These are phyloP conservation scores for Oryzias melastigma DNA, from an alignment of 2,113 vertebrate species.

Conservation along the genomic window DNA sequence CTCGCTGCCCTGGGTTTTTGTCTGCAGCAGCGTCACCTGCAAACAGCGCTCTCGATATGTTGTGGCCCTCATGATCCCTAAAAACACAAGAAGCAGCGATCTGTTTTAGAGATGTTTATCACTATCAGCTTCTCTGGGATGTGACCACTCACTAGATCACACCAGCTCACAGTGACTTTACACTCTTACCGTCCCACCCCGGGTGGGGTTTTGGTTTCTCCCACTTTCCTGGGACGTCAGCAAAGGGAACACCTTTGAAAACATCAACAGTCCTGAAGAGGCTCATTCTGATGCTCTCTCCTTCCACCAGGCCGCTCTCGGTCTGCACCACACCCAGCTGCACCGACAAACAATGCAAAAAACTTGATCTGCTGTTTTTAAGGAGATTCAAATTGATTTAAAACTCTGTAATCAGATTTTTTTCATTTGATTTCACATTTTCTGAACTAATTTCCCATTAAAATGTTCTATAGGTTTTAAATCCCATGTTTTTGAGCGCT, in stretches of 20 bases:
- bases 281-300: constrained; percentile 70
- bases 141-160: not conserved
- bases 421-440: too few relatives aligned
- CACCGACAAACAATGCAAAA: constrained; percentile 5
- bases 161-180: not conserved
- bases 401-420: too few relatives aligned
- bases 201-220: constrained; percentile 84
- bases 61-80: constrained; percentile 56
- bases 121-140: too few relatives aligned
- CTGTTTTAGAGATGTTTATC: not conserved
- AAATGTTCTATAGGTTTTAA: too few relatives aligned
- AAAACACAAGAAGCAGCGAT: not conserved
- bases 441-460: too few relatives aligned
- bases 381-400: too few relatives aligned
- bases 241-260: constrained; percentile 89
- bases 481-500: too few relatives aligned
- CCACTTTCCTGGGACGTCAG: constrained; percentile 76
- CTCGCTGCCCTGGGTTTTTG: constrained; percentile 54
- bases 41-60: constrained; percentile 52
- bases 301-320: constrained; percentile 84
- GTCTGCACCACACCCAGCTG: constrained; percentile 85
- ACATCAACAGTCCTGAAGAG: constrained; percentile 75
- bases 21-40: constrained; percentile 66
- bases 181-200: constrained; percentile 82
- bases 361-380: not conserved